Conservation (phyloP, 2,797 vertebrate species). For the Geotrypetes seraphini region DNA sequence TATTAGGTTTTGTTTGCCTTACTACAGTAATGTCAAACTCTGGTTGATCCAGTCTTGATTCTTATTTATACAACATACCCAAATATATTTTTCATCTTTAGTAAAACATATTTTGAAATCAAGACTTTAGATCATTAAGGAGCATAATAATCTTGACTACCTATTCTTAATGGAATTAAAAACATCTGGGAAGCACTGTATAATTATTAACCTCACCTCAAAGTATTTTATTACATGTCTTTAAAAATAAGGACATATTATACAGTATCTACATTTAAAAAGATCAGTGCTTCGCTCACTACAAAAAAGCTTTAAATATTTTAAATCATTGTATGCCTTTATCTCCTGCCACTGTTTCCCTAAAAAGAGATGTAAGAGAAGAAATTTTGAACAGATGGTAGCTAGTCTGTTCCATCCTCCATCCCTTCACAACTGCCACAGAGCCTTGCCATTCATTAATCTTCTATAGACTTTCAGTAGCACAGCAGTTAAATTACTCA, state of each 20-base stretch:
- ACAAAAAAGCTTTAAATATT: slow-evolving; percentile 52
- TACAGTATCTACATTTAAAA: slow-evolving; percentile 3
- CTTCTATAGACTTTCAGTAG: slow-evolving; percentile 89
- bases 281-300: slow-evolving; percentile 44
- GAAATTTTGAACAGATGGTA: slow-evolving; percentile 91
- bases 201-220: no score
- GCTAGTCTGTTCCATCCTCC: slow-evolving; percentile 79
- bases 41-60: no score
- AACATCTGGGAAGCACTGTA: no score
- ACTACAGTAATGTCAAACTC: no score
- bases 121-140: no score
- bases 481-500: slow-evolving; percentile 89
- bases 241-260: not conserved
- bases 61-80: no score
- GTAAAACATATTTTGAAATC: no score
- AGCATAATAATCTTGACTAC: no score
- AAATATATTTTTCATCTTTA: no score
- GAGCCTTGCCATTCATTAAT: slow-evolving; percentile 94
- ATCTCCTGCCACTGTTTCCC: slow-evolving; percentile 77
- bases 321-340: slow-evolving; percentile 51
- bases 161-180: no score
- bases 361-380: slow-evolving; percentile 86
- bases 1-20: no score
- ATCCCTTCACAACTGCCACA: slow-evolving; percentile 87
- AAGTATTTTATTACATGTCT: no score